Base-by-base conservation (phyloP, 2,113 vertebrate species). In the Phodopus roborovskii region DNA sequence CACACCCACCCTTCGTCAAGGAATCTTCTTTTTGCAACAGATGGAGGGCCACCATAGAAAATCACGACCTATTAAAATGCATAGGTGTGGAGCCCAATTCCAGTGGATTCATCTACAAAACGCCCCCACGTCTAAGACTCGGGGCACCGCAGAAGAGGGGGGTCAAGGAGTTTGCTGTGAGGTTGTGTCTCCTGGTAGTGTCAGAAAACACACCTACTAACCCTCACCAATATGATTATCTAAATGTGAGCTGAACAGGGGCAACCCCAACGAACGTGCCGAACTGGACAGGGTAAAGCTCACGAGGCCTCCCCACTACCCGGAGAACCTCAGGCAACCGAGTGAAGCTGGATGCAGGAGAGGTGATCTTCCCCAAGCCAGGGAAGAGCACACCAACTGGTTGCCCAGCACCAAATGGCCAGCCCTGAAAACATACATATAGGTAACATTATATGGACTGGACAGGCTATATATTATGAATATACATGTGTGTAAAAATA, bases 221-320 rank as follows among this genome's bases (percentile, higher is more conserved):
- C 0, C 26, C 56, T 62, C 56, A 62, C 8, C n/a, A 62, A 62
- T 12, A 39, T 17, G n/a, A 28, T 83, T 24, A 62, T 42, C n/a
- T 22, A 42, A 60, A 39, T 12, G 1, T 28, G 79, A 82, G 79
- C 56, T 16, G 6, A 26, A 9, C 7, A 15, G n/a, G 10, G 13
- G 7, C 11, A 17, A 17, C 24, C 2, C 7, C 13, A 19, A 7
- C 5, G 1, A 26, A 30, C 13, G 5, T 6, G 15, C 7, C 7
- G 45, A 16, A 64, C 12, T 13, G 36, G 20, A 82, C 36, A 13
- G 53, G 36, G 78, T 13, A 20, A 81, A 82, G 56, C 36, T n/a
- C 81, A 83, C 9, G 15, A 45, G 56, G 81, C 4, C n/a, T 84
- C 56, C 4, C 4, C 81, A 13, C 11, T 42, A 19, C 39, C 19